Conservation (phyloP, 2,888 invertebrate species). For the Eilema caniola region DNA sequence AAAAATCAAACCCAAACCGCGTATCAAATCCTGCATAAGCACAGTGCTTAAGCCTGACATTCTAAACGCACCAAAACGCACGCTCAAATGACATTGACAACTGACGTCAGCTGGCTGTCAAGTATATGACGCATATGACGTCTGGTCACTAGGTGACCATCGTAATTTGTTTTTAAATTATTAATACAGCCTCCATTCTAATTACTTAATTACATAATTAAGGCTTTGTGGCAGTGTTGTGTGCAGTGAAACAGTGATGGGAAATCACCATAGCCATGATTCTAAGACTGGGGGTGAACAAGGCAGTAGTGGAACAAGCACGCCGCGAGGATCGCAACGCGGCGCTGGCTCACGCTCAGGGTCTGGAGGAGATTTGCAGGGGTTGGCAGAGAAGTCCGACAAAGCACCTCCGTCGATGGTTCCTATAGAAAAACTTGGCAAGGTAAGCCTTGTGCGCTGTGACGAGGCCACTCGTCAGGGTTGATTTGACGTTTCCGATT, state of each 20-base stretch:
- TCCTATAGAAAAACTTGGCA: constrained; percentile 92
- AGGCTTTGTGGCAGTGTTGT: constrained; percentile 25
- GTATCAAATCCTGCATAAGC: no score
- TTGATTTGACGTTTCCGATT: constrained; percentile 55
- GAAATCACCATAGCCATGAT: constrained; percentile 77
- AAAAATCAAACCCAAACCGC: not conserved
- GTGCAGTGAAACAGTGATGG: constrained; percentile 61
- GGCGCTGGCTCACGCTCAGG: constrained; percentile 87
- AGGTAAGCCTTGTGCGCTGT: constrained; percentile 81
- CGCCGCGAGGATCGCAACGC: constrained; percentile 79
- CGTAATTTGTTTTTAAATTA: constrained; percentile 33
- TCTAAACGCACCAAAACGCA: constrained; percentile 32
- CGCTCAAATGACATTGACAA: constrained; percentile 35
- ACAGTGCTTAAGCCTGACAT: not conserved
- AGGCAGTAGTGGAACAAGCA: constrained; percentile 73
- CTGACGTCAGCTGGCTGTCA: constrained; percentile 46
- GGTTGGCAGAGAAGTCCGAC: constrained; percentile 86
- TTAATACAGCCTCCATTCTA: constrained; percentile 29
- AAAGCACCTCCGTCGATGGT: constrained; percentile 87
- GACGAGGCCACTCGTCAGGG: constrained; percentile 54
- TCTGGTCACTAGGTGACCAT: constrained; percentile 34
- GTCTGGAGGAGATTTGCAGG: constrained; percentile 89
- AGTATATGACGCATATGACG: constrained; percentile 28
- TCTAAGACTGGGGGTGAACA: constrained; percentile 61
- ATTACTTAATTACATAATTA: constrained; percentile 42